Conservation (phyloP, 2,797 vertebrate species). For the Oryzias dopingdopingensis region DNA sequence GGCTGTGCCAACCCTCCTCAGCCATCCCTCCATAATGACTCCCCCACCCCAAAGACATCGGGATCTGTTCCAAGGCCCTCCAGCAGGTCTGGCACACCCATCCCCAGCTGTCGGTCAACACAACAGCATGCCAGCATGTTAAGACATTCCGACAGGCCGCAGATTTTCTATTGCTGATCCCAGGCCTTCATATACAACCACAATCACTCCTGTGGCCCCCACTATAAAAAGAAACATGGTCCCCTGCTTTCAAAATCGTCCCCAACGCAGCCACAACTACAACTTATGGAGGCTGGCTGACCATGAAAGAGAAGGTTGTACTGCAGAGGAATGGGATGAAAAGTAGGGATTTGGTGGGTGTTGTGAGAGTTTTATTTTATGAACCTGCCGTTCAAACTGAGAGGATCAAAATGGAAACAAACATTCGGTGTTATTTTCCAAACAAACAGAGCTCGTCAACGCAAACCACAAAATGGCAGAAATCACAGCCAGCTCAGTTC, state of each 20-base stretch:
- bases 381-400: constrained; percentile 28
- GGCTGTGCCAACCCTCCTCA: constrained; percentile 36
- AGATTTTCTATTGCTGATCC: constrained; percentile 5
- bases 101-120: constrained; percentile 52
- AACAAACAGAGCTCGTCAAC: constrained; percentile 2
- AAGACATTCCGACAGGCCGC: constrained; percentile 30
- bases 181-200: constrained; percentile 40
- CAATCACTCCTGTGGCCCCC: constrained; percentile 6
- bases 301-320: constrained; percentile 31
- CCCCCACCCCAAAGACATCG: constrained; percentile 44
- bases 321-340: constrained; percentile 49
- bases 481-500: constrained; percentile 3
- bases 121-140: constrained; percentile 49
- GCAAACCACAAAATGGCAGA: not conserved
- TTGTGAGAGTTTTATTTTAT: constrained; percentile 38
- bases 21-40: constrained; percentile 55
- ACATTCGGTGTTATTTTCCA: not conserved
- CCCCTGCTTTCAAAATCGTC: constrained; percentile 52
- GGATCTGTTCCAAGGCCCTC: constrained; percentile 46
- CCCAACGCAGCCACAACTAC: constrained; percentile 67
- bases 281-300: constrained; percentile 44
- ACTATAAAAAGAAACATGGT: constrained; percentile 35
- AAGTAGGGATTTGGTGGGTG: constrained; percentile 41
- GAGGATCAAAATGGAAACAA: constrained; percentile 1
- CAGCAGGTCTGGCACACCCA: constrained; percentile 44